Evolutionary conservation across 2,888 invertebrate genomes (phyloP).

Genomic region (Diarsia mendica): DNA sequence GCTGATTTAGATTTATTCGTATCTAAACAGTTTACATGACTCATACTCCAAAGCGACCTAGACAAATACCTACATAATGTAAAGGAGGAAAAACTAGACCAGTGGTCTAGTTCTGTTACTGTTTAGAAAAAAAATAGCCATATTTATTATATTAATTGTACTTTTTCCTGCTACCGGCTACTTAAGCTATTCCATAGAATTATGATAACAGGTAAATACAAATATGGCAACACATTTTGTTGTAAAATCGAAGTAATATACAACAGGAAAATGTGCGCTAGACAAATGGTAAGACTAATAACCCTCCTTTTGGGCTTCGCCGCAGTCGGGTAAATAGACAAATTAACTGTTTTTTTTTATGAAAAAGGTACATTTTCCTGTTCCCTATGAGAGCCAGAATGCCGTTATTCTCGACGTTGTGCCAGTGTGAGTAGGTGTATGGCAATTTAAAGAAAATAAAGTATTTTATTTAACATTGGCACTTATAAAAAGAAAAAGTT

Average conservation of each 20-base stretch:
- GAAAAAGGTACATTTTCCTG: not conserved
- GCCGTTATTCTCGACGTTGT: not conserved
- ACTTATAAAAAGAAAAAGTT: too few relatives aligned
- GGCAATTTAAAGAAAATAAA: too few relatives aligned
- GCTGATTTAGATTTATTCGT: not conserved
- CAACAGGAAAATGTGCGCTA: constrained; percentile 34
- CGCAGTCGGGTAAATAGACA: too few relatives aligned
- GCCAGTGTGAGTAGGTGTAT: not conserved
- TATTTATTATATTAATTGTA: constrained; percentile 7
- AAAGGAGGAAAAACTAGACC: not conserved
- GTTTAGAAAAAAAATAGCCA: not conserved
- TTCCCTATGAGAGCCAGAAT: not conserved
- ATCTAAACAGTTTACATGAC: not conserved
- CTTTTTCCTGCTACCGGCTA: constrained; percentile 32
- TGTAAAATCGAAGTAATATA: not conserved
- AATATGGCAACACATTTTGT: not conserved
- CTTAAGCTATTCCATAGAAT: not conserved
- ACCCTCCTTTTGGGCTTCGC: too few relatives aligned
- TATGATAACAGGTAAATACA: constrained; percentile 15
- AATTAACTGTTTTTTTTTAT: not conserved
- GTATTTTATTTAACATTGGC: too few relatives aligned
- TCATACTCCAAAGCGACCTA: not conserved
- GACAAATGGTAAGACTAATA: too few relatives aligned
- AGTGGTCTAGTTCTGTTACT: not conserved
- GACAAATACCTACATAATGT: not conserved